Evolutionary conservation across 2,113 vertebrate species (phyloP).

Genomic region (Poeciliopsis occidentalis): DNA sequence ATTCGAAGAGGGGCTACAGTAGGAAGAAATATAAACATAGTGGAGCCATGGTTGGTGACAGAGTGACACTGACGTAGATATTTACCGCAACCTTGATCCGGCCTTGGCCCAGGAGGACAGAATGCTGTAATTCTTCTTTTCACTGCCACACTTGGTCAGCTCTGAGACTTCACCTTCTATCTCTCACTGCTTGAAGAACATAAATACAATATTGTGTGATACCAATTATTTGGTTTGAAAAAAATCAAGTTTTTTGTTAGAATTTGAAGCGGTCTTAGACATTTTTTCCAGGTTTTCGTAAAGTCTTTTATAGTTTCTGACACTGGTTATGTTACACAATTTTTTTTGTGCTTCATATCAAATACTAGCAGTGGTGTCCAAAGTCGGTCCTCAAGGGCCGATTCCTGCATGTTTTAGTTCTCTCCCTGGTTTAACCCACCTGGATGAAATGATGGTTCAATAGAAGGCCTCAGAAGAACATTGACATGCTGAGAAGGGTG

Average conservation of each 20-base stretch:
- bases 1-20: slow-evolving; percentile 11
- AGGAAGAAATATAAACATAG: slow-evolving; percentile 5
- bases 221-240: neutral
- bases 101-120: slow-evolving; percentile 29
- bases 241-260: neutral
- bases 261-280: no score
- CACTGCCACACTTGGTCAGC: neutral
- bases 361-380: no score
- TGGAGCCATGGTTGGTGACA: slow-evolving; percentile 35
- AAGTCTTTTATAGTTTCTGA: no score
- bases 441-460: no score
- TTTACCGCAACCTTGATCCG: slow-evolving; percentile 43
- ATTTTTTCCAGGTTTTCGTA: no score
- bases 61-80: slow-evolving; percentile 54
- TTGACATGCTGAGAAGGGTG: no score
- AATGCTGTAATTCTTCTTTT: slow-evolving; percentile 17
- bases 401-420: no score
- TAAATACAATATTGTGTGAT: neutral
- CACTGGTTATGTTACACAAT: no score
- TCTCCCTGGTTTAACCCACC: no score
- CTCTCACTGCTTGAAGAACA: neutral
- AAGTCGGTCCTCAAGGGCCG: no score
- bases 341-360: no score
- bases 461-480: no score
- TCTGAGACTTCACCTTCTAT: slow-evolving; percentile 4